phyloP scores from a whole-genome alignment of 2,797 vertebrate genomes.

The Podargus strigoides region DNA sequence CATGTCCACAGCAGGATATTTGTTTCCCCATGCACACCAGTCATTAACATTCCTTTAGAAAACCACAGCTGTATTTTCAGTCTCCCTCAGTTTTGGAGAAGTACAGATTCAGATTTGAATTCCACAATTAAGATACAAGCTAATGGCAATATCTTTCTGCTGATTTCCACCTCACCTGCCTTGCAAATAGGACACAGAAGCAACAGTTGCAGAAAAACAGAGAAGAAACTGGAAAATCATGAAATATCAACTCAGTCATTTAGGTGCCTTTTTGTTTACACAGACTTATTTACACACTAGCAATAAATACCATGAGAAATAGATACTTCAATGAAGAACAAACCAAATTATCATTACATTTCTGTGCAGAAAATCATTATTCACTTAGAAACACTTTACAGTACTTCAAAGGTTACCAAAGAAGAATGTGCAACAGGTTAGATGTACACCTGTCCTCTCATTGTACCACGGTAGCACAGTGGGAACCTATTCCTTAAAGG shows the following conservation, averaged over 20 bases:
- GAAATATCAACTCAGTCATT: background rate
- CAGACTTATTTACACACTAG: background rate
- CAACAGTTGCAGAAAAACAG: background rate
- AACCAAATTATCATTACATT: background rate
- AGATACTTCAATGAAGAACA: background rate
- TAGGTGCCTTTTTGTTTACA: background rate
- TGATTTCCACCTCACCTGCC: background rate
- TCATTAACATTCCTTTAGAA: background rate
- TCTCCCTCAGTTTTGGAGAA: background rate
- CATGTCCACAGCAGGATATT: background rate
- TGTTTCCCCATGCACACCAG: rapidly evolving
- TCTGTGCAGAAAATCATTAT: background rate
- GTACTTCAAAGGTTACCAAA: background rate
- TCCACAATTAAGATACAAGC: background rate
- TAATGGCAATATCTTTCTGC: background rate
- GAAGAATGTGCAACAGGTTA: background rate
- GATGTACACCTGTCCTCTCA: background rate
- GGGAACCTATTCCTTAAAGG: background rate
- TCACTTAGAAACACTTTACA: background rate
- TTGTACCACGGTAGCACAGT: background rate
- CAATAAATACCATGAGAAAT: background rate
- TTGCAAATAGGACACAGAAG: background rate
- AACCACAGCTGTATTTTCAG: background rate
- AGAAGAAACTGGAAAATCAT: background rate
- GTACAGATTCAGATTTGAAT: background rate